Percentiles rank a stretch among this genome's conserved stretches.
phyloP scores from a whole-genome alignment of 2,113 vertebrate genomes.

The Petaurus breviceps region DNA sequence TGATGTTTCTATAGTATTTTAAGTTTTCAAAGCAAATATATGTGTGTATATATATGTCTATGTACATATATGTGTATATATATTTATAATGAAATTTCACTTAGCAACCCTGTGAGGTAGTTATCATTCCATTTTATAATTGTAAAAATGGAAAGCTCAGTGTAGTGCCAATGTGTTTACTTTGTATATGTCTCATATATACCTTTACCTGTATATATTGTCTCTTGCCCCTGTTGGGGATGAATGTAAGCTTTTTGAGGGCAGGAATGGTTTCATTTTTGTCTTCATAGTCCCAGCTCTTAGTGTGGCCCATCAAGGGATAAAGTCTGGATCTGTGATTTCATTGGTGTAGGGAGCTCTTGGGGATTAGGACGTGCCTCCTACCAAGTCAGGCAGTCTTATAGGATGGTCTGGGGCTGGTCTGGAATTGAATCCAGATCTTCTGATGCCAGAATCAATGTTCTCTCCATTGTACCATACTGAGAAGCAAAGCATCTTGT shows the following conservation, averaged over 20 bases:
- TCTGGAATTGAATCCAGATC: not conserved
- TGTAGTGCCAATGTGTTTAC: not conserved
- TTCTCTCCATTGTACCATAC: too few species aligned
- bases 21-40: not conserved
- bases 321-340: too few species aligned
- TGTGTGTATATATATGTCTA: too few species aligned
- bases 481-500: not conserved
- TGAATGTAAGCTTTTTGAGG: not conserved
- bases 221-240: not conserved
- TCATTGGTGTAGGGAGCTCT: too few species aligned
- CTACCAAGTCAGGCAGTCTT: too few species aligned
- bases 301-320: not conserved
- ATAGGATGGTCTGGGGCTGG: too few species aligned
- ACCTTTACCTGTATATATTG: too few species aligned
- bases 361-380: too few species aligned
- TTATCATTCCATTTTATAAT: too few species aligned
- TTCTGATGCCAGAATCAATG: not conserved
- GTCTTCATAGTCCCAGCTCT: not conserved
- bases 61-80: too few species aligned
- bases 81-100: not conserved
- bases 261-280: not conserved
- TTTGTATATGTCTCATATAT: not conserved
- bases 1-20: not conserved
- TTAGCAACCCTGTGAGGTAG: not conserved
- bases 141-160: not conserved